Evolutionary conservation across 2,797 vertebrate genomes (phyloP).

Genomic region (Manis pentadactyla): DNA sequence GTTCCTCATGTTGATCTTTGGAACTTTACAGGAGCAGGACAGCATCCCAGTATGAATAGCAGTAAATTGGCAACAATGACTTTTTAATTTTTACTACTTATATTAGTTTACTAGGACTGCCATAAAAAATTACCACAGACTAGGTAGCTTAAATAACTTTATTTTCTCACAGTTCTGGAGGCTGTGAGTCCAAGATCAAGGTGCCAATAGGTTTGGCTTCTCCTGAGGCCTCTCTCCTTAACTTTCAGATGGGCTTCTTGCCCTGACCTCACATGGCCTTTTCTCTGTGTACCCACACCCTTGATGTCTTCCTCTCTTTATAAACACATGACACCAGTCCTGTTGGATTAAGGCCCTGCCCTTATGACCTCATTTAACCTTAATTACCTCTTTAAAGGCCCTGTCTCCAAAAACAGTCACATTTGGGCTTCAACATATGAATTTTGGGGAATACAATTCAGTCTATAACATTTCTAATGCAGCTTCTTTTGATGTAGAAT

Average conservation of each 20-base stretch:
- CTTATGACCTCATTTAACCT: not conserved
- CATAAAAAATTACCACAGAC: not conserved
- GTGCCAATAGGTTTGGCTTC: not conserved
- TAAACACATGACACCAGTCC: not conserved
- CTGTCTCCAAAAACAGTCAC: not conserved
- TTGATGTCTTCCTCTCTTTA: not conserved
- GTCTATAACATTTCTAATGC: not conserved
- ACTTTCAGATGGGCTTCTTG: not conserved
- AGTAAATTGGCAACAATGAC: not conserved
- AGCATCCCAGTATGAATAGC: not conserved
- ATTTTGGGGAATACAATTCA: not conserved
- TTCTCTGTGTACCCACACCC: not conserved
- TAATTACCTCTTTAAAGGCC: not conserved
- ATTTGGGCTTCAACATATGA: not conserved
- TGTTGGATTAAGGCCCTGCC: not conserved
- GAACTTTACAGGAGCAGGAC: not conserved
- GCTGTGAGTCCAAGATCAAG: not conserved
- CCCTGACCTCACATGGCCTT: not conserved
- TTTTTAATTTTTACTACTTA: not conserved
- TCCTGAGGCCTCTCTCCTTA: not conserved
- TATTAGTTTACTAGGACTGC: not conserved
- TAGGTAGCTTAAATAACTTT: not conserved
- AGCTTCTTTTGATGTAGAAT: not conserved
- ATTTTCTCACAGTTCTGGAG: constrained; percentile 16
- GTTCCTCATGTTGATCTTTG: not conserved